These are phyloP conservation scores for Enteromius thamalakanensis DNA, from an alignment of 2,797 vertebrate species.

Conservation along the genomic window DNA sequence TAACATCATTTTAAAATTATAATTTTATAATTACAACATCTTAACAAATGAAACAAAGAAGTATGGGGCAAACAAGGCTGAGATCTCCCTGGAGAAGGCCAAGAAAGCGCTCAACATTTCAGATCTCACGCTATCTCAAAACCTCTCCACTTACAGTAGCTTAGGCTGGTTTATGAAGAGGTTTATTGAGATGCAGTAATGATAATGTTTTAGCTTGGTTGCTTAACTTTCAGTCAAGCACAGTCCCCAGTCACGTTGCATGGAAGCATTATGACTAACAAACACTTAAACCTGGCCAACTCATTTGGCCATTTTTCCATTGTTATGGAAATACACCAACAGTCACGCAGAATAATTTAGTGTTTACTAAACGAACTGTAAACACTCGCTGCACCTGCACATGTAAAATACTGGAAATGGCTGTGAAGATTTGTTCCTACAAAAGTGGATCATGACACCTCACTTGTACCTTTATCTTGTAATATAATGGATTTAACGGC, in stretches of 20 bases:
- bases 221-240: not conserved
- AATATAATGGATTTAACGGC: not conserved
- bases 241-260: slow-evolving; percentile 12
- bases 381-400: slow-evolving; percentile 3
- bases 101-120: slow-evolving; percentile 15
- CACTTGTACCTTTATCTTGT: not conserved
- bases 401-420: slow-evolving; percentile 10
- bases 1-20: not conserved
- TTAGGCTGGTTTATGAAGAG: slow-evolving; percentile 16
- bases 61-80: not conserved
- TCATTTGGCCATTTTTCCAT: slow-evolving; percentile 19
- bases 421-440: not conserved
- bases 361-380: slow-evolving; percentile 22
- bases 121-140: slow-evolving; percentile 20
- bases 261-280: slow-evolving; percentile 9
- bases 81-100: slow-evolving; percentile 9
- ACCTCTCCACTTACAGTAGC: slow-evolving; percentile 2
- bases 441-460: not conserved
- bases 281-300: slow-evolving; percentile 27
- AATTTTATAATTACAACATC: not conserved
- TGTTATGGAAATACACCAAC: slow-evolving; percentile 27
- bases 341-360: slow-evolving; percentile 13
- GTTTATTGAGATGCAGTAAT: slow-evolving; percentile 15
- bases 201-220: slow-evolving; percentile 6
- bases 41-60: slow-evolving; percentile 10